Evolutionary conservation across 2,888 invertebrate genomes (phyloP), one percentile per base, ranked within the genome.

Genomic region (Acanthosepion lycidas): DNA sequence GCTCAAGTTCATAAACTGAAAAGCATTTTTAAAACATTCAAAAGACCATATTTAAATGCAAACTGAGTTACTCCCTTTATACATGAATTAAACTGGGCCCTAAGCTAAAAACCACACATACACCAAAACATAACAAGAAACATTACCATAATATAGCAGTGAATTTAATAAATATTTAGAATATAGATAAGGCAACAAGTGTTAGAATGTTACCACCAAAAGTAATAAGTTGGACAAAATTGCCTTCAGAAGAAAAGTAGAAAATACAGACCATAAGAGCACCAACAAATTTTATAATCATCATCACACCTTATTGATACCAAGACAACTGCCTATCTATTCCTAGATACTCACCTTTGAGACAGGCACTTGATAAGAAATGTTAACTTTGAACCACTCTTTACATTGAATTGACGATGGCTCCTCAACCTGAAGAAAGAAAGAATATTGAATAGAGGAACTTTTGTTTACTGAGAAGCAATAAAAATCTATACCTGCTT

Each of bases 331-430:
- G 78, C 78, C 78, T 78, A 78, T 78, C 78, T 78, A 78, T 78
- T 78, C 78, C 78, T 78, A 78, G 78, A 92, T 48, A 51, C 92
- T 92, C 51, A 92, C 92, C 51, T 92, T 51, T 92, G 92, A 92
- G 92, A 92, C 92, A 92, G 92, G 92, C 92, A 92, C 92, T 92
- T 92, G 92, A 92, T 51, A 92, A 49, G 92, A 92, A 92, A 92
- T 92, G 48, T 92, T 92, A 92, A 92, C 42, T 92, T 92, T 92
- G 92, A 92, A 92, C 92, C 92, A 92, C 92, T 92, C 92, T 51
- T 49, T 26, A 92, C 92, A 92, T 33, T 92, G 48, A 92, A 49
- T 92, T 92, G 51, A 42, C 42, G 51, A 92, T 92, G 92, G 51
- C 51, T 92, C 92, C 92, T 92, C 51, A 51, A 92, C 92, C 92